Evolutionary conservation across 2,113 vertebrate genomes (phyloP), one percentile per base, ranked within the genome.

Genomic region (Mesitornis unicolor): DNA sequence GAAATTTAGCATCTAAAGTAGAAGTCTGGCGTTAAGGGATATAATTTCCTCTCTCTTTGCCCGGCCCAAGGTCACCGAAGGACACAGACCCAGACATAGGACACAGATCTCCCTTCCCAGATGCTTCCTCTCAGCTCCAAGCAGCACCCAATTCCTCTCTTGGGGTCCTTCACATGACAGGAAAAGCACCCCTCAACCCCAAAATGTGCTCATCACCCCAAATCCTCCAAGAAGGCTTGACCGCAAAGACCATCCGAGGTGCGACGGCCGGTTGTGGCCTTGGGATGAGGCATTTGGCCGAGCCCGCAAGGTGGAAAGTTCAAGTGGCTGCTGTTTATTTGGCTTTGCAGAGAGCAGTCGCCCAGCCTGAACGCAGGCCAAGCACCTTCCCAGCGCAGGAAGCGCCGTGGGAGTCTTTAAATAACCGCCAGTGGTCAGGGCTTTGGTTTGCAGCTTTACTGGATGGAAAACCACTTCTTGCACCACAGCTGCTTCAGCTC

Each of bases 281-380:
- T 0, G n/a, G 42, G 47, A 89, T 1, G 12, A 88, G 38, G 74
- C 77, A 84, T 71, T 43, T 4, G 25, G 71, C 59, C 0, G 25
- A 94, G 76, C 47, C 75, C 1, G 2, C 47, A 88, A 85, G 92
- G 96, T 96, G 95, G 87, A 93, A 97, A 96, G 95, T 92, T 97
- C 87, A 96, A 94, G 87, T 93, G 93, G 75, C 22, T 86, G 86
- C 51, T 95, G 83, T 97, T 96, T 97, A 94, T 96, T 96, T 96
- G 93, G 71, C 54, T 96, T 93, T 95, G 63, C 75, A 86, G 84
- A 51, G 68, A 96, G 93, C 89, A 93, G 91, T 90, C 3, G 4
- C 59, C 70, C 90, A 90, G 71, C 33, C 90, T 96, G 91, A 97
- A 95, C 21, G 0, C 31, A 38, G 67, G 95, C 92, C 93, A 96